Conservation (phyloP, 2,797 vertebrate species). For the Leptodactylus fallax region DNA sequence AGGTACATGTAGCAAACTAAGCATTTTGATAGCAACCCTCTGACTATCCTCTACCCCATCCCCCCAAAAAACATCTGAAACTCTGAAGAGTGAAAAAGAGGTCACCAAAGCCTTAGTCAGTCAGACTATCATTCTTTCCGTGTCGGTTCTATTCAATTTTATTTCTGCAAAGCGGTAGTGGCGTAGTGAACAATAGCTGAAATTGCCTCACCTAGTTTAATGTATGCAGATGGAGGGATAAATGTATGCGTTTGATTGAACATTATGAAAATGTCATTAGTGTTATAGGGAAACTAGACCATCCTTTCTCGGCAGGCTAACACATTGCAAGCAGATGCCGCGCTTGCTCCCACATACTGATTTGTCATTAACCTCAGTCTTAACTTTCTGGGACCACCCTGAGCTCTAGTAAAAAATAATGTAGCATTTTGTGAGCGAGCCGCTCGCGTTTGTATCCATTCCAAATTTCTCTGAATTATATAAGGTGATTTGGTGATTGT, state of each 20-base stretch:
- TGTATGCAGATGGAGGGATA: constrained; percentile 63
- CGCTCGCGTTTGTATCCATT: constrained; percentile 54
- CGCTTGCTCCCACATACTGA: constrained; percentile 61
- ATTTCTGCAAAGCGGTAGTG: constrained; percentile 25
- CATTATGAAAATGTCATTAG: constrained; percentile 65
- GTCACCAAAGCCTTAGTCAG: constrained; percentile 23
- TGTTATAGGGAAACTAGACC: constrained; percentile 58
- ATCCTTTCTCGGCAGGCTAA: constrained; percentile 59
- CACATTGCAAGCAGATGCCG: constrained; percentile 59
- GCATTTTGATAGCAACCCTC: neutral
- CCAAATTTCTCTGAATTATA: constrained; percentile 65
- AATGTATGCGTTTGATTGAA: constrained; percentile 62
- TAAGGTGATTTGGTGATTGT: constrained; percentile 64
- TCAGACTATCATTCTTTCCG: constrained; percentile 1
- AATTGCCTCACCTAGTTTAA: constrained; percentile 64
- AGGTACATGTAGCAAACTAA: neutral
- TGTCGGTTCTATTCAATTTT: constrained; percentile 52
- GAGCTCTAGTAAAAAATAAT: constrained; percentile 62
- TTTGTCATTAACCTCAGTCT: constrained; percentile 64
- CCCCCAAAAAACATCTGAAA: neutral
- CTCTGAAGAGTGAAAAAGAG: constrained; percentile 50
- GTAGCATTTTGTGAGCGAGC: constrained; percentile 60
- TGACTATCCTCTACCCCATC: neutral
- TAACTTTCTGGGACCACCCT: constrained; percentile 62
- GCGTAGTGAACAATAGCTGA: constrained; percentile 46